These are phyloP conservation scores for Latrodectus hesperus DNA, from an alignment of 2,888 invertebrate genomes.

Conservation along the genomic window DNA sequence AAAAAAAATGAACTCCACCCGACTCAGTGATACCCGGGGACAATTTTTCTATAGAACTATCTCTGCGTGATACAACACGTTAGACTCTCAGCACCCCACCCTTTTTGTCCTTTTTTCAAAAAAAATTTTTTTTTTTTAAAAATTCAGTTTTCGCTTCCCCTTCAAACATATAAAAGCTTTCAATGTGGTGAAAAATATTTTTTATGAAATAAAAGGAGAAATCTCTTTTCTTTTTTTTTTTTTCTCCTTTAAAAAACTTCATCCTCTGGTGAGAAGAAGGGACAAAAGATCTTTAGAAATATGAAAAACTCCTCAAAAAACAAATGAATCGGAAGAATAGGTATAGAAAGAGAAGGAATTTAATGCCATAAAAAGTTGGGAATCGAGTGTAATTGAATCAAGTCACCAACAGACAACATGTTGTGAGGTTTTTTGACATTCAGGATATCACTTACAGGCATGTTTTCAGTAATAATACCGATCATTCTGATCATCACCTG, in stretches of 20 bases:
- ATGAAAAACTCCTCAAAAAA: slow-evolving; percentile 24
- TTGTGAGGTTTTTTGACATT: too few relatives aligned
- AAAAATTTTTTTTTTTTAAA: background rate
- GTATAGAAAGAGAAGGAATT: background rate
- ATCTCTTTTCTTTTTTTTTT: slow-evolving; percentile 1
- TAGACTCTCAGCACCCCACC: slow-evolving; percentile 7
- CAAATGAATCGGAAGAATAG: slow-evolving; percentile 60
- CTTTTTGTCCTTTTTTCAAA: background rate
- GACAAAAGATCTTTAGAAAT: slow-evolving; percentile 19
- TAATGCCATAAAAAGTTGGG: background rate
- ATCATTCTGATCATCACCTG: too few relatives aligned
- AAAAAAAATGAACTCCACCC: background rate
- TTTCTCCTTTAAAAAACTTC: slow-evolving; percentile 23
- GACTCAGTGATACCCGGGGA: background rate
- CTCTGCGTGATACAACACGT: slow-evolving; percentile 9
- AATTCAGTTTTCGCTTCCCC: slow-evolving; percentile 3
- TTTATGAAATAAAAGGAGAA: slow-evolving; percentile 6
- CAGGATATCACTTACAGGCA: too few relatives aligned
- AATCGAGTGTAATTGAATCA: too few relatives aligned
- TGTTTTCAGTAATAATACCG: too few relatives aligned
- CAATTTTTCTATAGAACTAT: background rate
- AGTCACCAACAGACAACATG: too few relatives aligned
- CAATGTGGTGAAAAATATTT: background rate
- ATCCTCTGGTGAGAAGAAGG: background rate
- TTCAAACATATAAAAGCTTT: background rate